Percentiles rank a stretch among this genome's conserved stretches.
Evolutionary conservation across 2,888 invertebrate species (phyloP).

Genomic region (Sialis fuliginosa): DNA sequence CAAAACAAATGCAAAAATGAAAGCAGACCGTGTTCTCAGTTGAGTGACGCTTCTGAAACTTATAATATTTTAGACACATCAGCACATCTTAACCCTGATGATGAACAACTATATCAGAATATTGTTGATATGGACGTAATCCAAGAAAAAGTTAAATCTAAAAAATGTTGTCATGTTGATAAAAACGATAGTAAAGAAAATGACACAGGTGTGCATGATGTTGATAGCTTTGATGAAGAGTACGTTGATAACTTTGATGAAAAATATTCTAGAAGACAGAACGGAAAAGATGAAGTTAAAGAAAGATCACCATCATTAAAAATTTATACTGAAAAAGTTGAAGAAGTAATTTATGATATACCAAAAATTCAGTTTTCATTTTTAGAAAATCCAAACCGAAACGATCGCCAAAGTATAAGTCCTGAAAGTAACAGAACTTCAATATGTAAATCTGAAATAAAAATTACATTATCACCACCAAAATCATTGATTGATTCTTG

Average conservation of each 20-base stretch:
- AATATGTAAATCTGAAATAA: conserved; percentile 3
- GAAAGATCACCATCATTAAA: too few species aligned
- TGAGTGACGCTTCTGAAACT: neutral
- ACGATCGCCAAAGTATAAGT: conserved; percentile 7
- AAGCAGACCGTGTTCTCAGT: neutral
- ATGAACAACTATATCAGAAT: conserved; percentile 4
- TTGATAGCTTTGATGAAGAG: neutral
- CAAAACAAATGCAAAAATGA: too few species aligned
- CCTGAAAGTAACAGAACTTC: neutral
- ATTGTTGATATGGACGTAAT: conserved; percentile 4
- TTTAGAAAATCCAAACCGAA: conserved; percentile 17
- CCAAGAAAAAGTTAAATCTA: too few species aligned
- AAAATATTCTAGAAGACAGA: neutral
- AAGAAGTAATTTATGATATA: conserved; percentile 17
- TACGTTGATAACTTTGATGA: neutral
- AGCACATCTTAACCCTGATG: neutral
- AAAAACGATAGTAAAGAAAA: neutral
- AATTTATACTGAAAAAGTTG: too few species aligned
- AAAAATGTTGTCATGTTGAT: too few species aligned
- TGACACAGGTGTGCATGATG: neutral
- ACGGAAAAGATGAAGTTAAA: too few species aligned
- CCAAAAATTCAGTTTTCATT: conserved; percentile 26
- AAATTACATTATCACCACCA: neutral
- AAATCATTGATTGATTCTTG: neutral
- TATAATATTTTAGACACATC: conserved; percentile 2